Conservation (phyloP, 2,888 invertebrate genomes). For the Chrysolina americana region DNA sequence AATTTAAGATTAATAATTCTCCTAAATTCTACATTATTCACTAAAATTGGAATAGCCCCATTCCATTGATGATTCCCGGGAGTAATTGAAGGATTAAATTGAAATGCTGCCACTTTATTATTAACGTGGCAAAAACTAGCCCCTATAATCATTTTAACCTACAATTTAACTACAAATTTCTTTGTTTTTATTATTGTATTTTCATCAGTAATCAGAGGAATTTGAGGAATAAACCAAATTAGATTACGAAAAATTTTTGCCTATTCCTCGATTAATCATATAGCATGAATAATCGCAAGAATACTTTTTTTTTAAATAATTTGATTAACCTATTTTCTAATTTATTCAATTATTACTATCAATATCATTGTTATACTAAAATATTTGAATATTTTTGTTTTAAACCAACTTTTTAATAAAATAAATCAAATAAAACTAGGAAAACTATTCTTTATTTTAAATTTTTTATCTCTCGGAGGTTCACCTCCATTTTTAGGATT, state of each 20-base stretch:
- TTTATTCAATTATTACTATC: constrained; percentile 66
- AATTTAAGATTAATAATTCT: constrained; percentile 30
- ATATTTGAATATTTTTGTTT: constrained; percentile 70
- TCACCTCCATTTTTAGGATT: constrained; percentile 76
- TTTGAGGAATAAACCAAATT: constrained; percentile 69
- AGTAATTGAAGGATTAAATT: constrained; percentile 74
- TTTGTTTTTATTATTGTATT: constrained; percentile 65
- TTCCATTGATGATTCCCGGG: constrained; percentile 76
- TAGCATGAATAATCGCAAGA: constrained; percentile 70
- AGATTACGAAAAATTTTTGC: constrained; percentile 70
- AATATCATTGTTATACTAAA: constrained; percentile 71
- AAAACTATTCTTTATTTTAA: constrained; percentile 72
- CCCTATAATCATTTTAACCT: constrained; percentile 71
- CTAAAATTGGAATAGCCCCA: constrained; percentile 74
- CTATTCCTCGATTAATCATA: constrained; percentile 71
- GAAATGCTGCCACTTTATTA: constrained; percentile 73
- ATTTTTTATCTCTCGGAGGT: constrained; percentile 74
- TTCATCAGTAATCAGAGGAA: constrained; percentile 70
- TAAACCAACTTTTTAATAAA: constrained; percentile 72
- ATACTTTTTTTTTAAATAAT: constrained; percentile 46
- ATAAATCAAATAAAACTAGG: constrained; percentile 66
- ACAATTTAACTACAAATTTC: constrained; percentile 68
- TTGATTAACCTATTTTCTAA: constrained; percentile 68
- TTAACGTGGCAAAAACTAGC: constrained; percentile 79
- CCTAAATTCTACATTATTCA: constrained; percentile 66